Base-by-base conservation (phyloP, 2,888 invertebrate species). In the Drosophila cognata region DNA sequence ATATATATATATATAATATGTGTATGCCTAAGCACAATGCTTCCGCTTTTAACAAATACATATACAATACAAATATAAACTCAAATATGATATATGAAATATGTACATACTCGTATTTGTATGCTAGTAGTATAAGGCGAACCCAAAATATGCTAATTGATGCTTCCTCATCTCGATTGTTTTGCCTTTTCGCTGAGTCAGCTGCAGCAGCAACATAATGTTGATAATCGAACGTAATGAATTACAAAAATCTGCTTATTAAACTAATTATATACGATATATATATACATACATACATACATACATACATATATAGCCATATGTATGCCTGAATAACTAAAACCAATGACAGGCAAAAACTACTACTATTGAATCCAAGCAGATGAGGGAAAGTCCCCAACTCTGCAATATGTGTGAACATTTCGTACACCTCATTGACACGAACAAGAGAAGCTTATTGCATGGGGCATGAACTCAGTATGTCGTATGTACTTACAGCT, bases 191-290 rank as follows among this genome's bases (percentile, higher is more conserved):
- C 52, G 81, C 70, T 58, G 55, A 71, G 58, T 56, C 60, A 69
- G 38, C 56, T 36, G 83, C 63, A 68, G 51, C 50, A 60, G 68
- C 71, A 66, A 81, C 76, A 52, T 33, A 58, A 56, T 82, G 71
- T 78, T 74, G 79, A 80, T 81, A 79, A 75, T 85, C 83, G 57
- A 55, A 31, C 36, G 53, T 78, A 69, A 52, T 53, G 57, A 59
- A 61, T 43, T 38, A 56, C 29, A 48, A 29, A 25, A 69, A 66
- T 55, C 67, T 53, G 64, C 71, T 76, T 66, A 72, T 51, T 59
- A n/a, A 58, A 59, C 52, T 57, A 60, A 66, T 60, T 66, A 65
- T 48, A 61, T 16, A 56, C 25, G n/a, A 58, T 28, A 41, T 52
- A 52, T 48, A 59, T 53, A 65, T n/a, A 46, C 18, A 43, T 25